phyloP scores from a whole-genome alignment of 2,797 vertebrate genomes.

The Brachymystax lenok region DNA sequence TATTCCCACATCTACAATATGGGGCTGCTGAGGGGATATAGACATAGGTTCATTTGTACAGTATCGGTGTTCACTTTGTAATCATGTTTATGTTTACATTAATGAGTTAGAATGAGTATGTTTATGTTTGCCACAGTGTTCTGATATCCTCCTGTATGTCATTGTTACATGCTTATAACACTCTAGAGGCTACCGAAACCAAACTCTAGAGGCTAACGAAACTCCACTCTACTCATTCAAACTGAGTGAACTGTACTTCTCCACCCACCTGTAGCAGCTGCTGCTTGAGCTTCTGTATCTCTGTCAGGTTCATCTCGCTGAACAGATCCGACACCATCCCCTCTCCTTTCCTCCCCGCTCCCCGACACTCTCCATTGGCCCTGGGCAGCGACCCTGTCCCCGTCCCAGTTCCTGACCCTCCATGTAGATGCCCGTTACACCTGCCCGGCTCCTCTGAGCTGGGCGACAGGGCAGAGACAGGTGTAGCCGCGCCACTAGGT shows the following conservation, averaged over 20 bases:
- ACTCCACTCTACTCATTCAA: too few relatives aligned
- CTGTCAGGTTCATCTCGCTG: conserved; percentile 97
- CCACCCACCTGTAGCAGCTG: conserved; percentile 93
- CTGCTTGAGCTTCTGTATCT: conserved; percentile 98
- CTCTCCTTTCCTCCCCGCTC: conserved; percentile 84
- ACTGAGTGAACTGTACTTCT: conserved; percentile 54
- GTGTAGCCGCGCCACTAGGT: conserved; percentile 75
- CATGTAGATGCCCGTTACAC: conserved; percentile 84
- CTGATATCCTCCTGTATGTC: too few relatives aligned
- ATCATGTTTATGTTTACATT: too few relatives aligned
- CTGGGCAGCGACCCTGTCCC: conserved; percentile 79
- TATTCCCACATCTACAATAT: conserved; percentile 3
- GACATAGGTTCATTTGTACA: not conserved
- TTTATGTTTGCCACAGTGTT: too few relatives aligned
- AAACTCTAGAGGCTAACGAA: too few relatives aligned
- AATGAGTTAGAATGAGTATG: too few relatives aligned
- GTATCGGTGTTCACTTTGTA: not conserved
- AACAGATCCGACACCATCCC: conserved; percentile 92
- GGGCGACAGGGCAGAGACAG: conserved; percentile 90
- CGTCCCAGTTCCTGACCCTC: conserved; percentile 78
- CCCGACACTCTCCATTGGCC: conserved; percentile 80
- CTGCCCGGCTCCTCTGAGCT: conserved; percentile 85
- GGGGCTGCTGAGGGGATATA: not conserved
- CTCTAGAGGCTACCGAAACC: conserved; percentile 42
- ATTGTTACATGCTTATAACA: conserved; percentile 83